A percentile compares a stretch with the other conserved stretches of the same genome.
Evolutionary conservation across 2,113 vertebrate genomes (phyloP).

Genomic region (Apodemus sylvaticus): DNA sequence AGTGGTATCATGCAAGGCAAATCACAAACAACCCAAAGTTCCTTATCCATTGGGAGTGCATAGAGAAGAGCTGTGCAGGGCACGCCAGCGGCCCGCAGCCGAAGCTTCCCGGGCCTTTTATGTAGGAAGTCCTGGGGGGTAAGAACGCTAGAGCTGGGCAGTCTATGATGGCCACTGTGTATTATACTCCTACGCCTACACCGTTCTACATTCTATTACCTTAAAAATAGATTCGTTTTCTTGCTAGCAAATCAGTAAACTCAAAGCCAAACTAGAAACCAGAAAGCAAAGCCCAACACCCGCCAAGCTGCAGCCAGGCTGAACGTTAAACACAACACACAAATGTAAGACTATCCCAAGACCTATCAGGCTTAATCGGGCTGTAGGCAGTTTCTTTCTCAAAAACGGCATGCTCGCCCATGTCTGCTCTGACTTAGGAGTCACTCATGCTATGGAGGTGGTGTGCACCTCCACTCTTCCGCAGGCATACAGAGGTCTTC

Average conservation of each 20-base stretch:
- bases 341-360: slow-evolving; percentile 35
- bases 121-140: background rate
- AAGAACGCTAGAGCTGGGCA: background rate
- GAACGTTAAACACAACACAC: slow-evolving; percentile 22
- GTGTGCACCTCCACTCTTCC: slow-evolving; percentile 24
- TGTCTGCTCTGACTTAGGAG: slow-evolving; percentile 29
- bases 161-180: background rate
- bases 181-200: background rate
- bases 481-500: slow-evolving; percentile 43
- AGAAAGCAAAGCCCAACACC: slow-evolving; percentile 52
- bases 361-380: slow-evolving; percentile 20
- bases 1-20: slow-evolving; percentile 40
- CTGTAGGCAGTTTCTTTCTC: slow-evolving; percentile 57
- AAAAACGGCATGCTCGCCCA: slow-evolving; percentile 47
- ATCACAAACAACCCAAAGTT: background rate
- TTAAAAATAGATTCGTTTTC: slow-evolving; percentile 19
- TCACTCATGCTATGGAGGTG: slow-evolving; percentile 35
- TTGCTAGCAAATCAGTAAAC: slow-evolving; percentile 58
- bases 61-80: background rate
- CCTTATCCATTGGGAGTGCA: background rate
- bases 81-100: background rate
- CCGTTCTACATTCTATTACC: slow-evolving; percentile 22
- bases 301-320: slow-evolving; percentile 25
- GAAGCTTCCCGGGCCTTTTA: background rate
- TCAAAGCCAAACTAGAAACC: slow-evolving; percentile 67